These are phyloP conservation scores for Stenopsyche tienmushanensis DNA, from an alignment of 1,140 invertebrate species.

Conservation along the genomic window DNA sequence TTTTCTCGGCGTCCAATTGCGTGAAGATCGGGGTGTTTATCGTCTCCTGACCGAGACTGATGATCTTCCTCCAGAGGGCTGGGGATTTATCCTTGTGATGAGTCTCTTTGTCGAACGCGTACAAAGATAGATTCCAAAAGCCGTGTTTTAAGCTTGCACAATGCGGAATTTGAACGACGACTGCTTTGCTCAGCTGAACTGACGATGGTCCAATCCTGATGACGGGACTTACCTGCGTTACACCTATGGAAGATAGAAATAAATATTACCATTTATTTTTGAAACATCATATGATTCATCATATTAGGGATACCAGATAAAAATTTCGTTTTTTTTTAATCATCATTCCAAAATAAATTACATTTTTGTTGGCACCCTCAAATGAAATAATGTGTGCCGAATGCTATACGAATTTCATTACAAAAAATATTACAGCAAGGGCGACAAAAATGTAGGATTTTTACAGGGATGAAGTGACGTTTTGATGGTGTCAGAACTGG, in stretches of 20 bases:
- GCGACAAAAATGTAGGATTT: no score
- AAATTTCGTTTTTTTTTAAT: background rate
- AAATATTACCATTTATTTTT: background rate
- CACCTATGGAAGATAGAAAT: slow-evolving; percentile 46
- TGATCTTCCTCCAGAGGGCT: slow-evolving; percentile 68
- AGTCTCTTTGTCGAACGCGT: slow-evolving; percentile 61
- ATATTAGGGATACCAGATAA: background rate
- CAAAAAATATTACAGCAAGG: no score
- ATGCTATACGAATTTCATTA: no score
- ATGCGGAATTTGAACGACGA: slow-evolving; percentile 88
- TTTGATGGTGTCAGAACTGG: no score
- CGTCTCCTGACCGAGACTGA: slow-evolving; percentile 90
- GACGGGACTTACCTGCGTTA: slow-evolving; percentile 86
- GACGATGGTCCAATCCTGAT: slow-evolving; percentile 81
- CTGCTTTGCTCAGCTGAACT: slow-evolving; percentile 80
- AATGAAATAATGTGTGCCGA: no score
- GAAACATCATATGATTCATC: background rate
- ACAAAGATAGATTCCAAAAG: slow-evolving; percentile 80
- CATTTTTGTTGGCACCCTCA: no score
- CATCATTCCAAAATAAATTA: no score
- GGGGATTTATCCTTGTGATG: slow-evolving; percentile 46
- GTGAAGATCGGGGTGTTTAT: slow-evolving; percentile 92
- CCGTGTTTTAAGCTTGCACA: slow-evolving; percentile 73
- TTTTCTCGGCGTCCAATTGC: slow-evolving; percentile 83
- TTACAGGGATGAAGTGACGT: no score